These are phyloP conservation scores for Zapus hudsonius DNA, from an alignment of 2,113 vertebrate genomes.

Conservation along the genomic window DNA sequence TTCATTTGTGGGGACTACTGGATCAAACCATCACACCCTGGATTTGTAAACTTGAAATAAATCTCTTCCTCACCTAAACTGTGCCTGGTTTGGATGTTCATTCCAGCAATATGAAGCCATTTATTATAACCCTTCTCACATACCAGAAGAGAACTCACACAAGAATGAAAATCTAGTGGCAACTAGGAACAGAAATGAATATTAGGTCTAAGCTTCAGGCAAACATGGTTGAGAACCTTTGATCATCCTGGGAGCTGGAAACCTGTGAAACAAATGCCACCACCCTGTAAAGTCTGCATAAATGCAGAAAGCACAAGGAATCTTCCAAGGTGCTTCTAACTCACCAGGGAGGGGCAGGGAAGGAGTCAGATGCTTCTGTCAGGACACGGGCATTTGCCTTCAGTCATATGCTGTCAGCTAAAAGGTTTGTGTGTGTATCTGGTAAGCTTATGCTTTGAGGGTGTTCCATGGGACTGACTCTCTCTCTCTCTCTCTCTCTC, in stretches of 20 bases:
- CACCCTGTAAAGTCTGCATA: rapidly evolving
- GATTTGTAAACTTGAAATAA: too few relatives aligned
- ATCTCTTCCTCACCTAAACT: too few relatives aligned
- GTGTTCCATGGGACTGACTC: neutral
- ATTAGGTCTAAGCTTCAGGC: neutral
- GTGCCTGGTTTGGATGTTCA: too few relatives aligned
- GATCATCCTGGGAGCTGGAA: neutral
- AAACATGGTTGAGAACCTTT: neutral
- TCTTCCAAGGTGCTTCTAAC: neutral
- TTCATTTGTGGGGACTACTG: too few relatives aligned
- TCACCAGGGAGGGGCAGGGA: rapidly evolving
- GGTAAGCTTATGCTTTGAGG: neutral
- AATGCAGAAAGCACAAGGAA: rapidly evolving
- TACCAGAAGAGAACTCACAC: neutral
- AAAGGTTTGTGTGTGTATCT: neutral
- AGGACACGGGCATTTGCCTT: constrained; percentile 7
- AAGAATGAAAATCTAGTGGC: neutral
- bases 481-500: too few relatives aligned
- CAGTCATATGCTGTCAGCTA: neutral
- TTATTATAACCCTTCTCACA: too few relatives aligned
- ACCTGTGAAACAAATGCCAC: neutral
- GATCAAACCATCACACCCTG: too few relatives aligned
- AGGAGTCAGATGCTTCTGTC: constrained; percentile 29
- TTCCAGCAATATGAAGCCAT: too few relatives aligned
- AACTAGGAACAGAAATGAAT: neutral